phyloP scores from a whole-genome alignment of 1,140 invertebrate genomes.

The Drosophila novamexicana region DNA sequence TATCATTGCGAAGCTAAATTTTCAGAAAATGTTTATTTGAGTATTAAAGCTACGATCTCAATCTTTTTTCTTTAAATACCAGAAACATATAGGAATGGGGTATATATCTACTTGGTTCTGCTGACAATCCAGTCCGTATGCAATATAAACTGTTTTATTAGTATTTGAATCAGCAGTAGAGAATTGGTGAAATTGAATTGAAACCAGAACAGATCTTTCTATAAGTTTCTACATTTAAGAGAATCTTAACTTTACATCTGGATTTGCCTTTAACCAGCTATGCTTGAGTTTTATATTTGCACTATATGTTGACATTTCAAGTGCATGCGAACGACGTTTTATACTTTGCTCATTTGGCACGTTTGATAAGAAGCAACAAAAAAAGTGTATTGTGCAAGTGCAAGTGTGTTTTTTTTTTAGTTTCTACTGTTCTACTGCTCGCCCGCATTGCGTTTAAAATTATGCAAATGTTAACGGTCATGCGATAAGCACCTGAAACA shows the following conservation, averaged over 20 bases:
- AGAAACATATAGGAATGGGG: no score
- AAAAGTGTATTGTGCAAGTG: constrained; percentile 22
- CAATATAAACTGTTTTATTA: no score
- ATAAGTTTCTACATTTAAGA: background rate
- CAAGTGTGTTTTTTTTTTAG: constrained; percentile 1
- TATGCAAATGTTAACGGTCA: constrained; percentile 42
- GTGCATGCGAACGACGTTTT: background rate
- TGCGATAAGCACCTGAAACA: constrained; percentile 30
- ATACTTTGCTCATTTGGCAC: constrained; percentile 22
- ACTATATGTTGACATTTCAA: constrained; percentile 3
- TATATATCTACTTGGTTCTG: no score
- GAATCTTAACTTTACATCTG: background rate
- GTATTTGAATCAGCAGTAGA: no score
- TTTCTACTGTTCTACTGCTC: background rate
- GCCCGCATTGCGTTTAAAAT: constrained; percentile 3
- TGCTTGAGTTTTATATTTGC: background rate
- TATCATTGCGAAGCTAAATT: constrained; percentile 6
- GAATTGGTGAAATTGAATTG: no score
- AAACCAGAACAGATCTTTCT: no score
- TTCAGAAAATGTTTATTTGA: no score
- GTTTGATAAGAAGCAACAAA: constrained; percentile 17
- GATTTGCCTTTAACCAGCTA: background rate
- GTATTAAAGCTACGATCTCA: no score
- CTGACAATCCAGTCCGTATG: no score
- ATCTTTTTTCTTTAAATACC: no score